Conservation (phyloP, 2,797 vertebrate species). For the Echeneis naucrates region DNA sequence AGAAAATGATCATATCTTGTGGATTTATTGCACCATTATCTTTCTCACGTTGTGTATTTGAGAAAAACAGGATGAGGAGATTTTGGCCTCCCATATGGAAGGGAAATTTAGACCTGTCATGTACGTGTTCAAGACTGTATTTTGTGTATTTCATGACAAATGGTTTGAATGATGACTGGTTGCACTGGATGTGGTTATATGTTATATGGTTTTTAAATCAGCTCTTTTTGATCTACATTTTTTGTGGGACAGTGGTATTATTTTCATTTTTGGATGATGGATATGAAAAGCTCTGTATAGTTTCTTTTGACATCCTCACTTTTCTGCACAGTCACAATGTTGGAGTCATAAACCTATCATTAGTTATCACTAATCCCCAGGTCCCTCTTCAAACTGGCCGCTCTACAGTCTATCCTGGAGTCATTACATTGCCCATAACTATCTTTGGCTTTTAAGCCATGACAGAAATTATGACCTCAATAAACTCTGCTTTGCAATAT, state of each 20-base stretch:
- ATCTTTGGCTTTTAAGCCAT: conserved; percentile 77
- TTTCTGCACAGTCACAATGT: conserved; percentile 71
- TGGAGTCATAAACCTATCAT: conserved; percentile 86
- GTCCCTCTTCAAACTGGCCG: conserved; percentile 75
- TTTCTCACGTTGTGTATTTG: neutral
- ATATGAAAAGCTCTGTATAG: conserved; percentile 74
- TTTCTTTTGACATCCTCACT: conserved; percentile 72
- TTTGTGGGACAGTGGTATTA: conserved; percentile 60
- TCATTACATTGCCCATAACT: conserved; percentile 80
- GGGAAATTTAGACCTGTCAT: conserved; percentile 26
- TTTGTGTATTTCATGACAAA: neutral
- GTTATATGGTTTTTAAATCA: conserved; percentile 58
- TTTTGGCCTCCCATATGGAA: conserved; percentile 6
- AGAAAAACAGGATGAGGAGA: conserved; percentile 2
- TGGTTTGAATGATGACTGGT: conserved; percentile 21
- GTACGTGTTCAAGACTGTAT: neutral
- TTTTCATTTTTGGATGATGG: conserved; percentile 73
- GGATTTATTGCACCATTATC: conserved; percentile 5
- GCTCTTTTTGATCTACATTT: conserved; percentile 46
- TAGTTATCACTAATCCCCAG: conserved; percentile 79
- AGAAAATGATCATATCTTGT: neutral
- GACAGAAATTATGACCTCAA: conserved; percentile 85
- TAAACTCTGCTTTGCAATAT: conserved; percentile 83
- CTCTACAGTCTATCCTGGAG: conserved; percentile 72
- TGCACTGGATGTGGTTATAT: too few species aligned